Percentiles rank a stretch among this genome's conserved stretches.
Conservation (phyloP, 2,113 vertebrate species). For the Vulpes ferrilata region DNA sequence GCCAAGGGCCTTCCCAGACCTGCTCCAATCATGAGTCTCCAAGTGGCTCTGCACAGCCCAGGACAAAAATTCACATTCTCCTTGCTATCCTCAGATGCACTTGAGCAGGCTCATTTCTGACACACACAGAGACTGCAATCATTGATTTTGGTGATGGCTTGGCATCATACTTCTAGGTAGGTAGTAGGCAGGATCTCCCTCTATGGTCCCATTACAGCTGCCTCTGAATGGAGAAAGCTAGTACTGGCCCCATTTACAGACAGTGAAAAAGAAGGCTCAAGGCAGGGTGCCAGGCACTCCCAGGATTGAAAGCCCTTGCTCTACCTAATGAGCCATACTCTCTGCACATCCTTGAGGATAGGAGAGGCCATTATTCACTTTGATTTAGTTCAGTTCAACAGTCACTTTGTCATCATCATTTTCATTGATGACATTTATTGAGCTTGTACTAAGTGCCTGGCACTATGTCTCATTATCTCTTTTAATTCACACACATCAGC, state of each 20-base stretch:
- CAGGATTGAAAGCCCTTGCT: neutral
- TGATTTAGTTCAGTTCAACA: neutral
- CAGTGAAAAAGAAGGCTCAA: neutral
- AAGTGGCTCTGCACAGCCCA: neutral
- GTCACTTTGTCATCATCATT: neutral
- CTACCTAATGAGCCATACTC: neutral
- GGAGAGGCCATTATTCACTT: neutral
- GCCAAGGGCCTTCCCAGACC: neutral
- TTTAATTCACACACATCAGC: neutral
- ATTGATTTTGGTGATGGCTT: neutral
- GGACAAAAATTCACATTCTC: conserved; percentile 49
- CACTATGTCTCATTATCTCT: neutral
- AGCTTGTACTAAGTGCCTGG: neutral
- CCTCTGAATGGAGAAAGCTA: neutral
- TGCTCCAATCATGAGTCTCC: neutral
- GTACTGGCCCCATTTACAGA: neutral
- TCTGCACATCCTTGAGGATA: neutral
- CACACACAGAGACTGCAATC: neutral
- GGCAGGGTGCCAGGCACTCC: neutral
- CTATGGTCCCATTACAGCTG: neutral
- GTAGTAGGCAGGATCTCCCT: neutral
- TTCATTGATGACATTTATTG: neutral
- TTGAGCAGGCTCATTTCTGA: neutral
- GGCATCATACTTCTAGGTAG: neutral
- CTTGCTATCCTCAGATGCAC: neutral